phyloP scores from a whole-genome alignment of 2,113 vertebrate species.

The Apus apus region DNA sequence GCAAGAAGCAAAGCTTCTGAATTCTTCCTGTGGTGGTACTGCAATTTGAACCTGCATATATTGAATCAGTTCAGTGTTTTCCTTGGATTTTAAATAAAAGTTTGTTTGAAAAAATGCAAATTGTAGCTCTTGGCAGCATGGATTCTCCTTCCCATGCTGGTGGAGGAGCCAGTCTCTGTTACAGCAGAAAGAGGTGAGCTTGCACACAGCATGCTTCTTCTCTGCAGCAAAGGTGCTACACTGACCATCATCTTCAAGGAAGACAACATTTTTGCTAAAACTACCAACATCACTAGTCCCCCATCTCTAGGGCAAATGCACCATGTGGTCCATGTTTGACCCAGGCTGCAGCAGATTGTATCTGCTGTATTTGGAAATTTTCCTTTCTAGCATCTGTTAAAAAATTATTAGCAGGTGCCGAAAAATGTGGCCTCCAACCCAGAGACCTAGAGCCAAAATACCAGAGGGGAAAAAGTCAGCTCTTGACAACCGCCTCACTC shows the following conservation, averaged over 20 bases:
- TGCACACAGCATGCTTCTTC: not conserved
- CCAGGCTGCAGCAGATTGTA: conserved; percentile 37
- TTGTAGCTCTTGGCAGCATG: not conserved
- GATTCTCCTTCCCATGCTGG: not conserved
- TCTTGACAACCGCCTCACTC: conserved; percentile 52
- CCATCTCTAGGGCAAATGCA: conserved; percentile 17
- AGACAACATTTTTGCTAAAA: not conserved
- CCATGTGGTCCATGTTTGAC: not conserved
- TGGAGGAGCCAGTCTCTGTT: fast-evolving
- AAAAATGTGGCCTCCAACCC: conserved; percentile 22
- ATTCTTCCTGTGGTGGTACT: fast-evolving
- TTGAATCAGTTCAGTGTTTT: not conserved
- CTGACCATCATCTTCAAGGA: not conserved
- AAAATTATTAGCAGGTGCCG: conserved; percentile 67
- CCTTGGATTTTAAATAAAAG: not conserved
- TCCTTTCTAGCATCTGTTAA: conserved; percentile 61
- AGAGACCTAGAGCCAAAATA: conserved; percentile 54
- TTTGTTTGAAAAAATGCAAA: not conserved
- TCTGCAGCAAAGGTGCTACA: not conserved
- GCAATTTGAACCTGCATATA: not conserved
- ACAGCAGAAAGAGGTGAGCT: not conserved
- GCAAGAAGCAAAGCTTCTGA: not conserved
- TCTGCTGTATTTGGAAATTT: conserved; percentile 33
- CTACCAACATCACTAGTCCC: not conserved
- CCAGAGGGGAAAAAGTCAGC: conserved; percentile 43